Evolutionary conservation across 2,113 vertebrate species (phyloP).

Genomic region (Archilochus colubris): DNA sequence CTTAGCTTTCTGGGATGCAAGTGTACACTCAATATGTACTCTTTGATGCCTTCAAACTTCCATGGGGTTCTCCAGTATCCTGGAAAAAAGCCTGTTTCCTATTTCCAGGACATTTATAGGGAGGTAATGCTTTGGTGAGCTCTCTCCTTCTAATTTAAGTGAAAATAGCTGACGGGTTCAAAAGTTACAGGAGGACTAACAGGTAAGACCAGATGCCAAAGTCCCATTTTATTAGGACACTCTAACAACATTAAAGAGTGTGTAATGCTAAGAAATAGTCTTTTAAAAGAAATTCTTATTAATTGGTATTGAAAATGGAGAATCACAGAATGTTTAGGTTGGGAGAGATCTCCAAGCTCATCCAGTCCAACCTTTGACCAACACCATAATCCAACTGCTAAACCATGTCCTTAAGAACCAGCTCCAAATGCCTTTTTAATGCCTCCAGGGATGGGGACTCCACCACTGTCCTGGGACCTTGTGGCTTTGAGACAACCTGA

Average conservation of each 20-base stretch:
- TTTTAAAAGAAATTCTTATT: not conserved
- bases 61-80: not conserved
- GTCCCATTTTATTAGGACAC: not conserved
- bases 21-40: not conserved
- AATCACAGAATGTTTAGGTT: too few relatives aligned
- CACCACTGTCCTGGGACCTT: not conserved
- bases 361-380: too few relatives aligned
- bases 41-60: not conserved
- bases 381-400: too few relatives aligned
- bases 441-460: too few relatives aligned
- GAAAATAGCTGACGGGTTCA: not conserved
- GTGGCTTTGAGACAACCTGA: slow-evolving; percentile 3
- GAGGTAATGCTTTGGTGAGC: not conserved
- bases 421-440: too few relatives aligned
- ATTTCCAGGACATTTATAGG: not conserved
- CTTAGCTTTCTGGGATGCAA: too few relatives aligned
- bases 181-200: not conserved
- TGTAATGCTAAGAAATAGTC: not conserved
- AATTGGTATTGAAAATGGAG: not conserved
- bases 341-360: too few relatives aligned
- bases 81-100: not conserved
- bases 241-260: not conserved
- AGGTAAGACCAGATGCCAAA: not conserved
- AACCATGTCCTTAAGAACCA: too few relatives aligned
- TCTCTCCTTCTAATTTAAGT: not conserved